These are phyloP conservation scores for Stenodema calcarata DNA, from an alignment of 2,888 invertebrate genomes.

Conservation along the genomic window DNA sequence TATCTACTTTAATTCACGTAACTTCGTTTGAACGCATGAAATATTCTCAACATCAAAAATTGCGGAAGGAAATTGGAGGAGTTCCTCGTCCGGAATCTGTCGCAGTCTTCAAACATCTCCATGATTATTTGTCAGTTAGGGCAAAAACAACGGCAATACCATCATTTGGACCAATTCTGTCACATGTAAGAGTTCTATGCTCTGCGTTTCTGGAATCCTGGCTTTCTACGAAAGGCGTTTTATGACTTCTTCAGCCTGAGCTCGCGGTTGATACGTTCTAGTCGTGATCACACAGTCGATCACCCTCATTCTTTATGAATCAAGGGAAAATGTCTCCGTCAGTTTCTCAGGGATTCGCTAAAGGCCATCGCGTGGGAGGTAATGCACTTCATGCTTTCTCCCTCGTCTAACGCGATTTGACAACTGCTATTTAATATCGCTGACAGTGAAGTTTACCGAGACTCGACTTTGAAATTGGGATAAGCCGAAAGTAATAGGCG, in stretches of 20 bases:
- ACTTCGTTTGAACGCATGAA: too few relatives aligned
- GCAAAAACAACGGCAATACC: too few relatives aligned
- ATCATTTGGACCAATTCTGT: too few relatives aligned
- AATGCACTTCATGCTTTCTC: constrained; percentile 2
- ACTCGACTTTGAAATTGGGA: too few relatives aligned
- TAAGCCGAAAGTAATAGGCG: too few relatives aligned
- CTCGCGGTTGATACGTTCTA: not conserved
- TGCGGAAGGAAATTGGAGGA: too few relatives aligned
- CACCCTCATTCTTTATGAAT: not conserved
- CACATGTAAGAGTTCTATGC: too few relatives aligned
- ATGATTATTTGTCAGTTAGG: too few relatives aligned
- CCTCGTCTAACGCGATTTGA: not conserved
- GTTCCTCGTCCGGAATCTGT: too few relatives aligned
- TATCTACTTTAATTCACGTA: too few relatives aligned
- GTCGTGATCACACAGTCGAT: not conserved
- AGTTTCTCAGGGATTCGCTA: not conserved
- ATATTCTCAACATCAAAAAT: too few relatives aligned
- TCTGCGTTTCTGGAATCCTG: not conserved
- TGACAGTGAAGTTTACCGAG: not conserved
- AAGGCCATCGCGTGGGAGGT: not conserved
- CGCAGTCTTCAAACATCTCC: too few relatives aligned
- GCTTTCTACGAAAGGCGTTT: not conserved
- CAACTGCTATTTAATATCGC: not conserved
- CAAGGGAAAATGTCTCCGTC: not conserved
- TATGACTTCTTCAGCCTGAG: not conserved